Percentiles rank a stretch among this genome's conserved stretches.
phyloP scores from a whole-genome alignment of 2,888 invertebrate genomes.

The Drosophila neonasuta region DNA sequence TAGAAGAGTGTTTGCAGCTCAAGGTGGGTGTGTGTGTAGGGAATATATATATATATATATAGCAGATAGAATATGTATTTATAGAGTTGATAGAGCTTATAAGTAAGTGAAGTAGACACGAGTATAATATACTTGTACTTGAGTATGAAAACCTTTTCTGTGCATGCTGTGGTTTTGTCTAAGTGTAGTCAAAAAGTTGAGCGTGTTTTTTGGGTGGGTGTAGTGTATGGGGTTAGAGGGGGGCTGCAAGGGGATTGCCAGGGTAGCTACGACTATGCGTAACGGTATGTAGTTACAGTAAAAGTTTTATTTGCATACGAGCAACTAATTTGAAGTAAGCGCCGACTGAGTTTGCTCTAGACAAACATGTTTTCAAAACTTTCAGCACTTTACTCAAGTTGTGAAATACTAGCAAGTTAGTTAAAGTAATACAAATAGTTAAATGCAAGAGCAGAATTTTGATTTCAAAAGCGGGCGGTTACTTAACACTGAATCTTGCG shows the following conservation, averaged over 20 bases:
- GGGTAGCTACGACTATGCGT: constrained; percentile 9
- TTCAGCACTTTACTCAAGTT: constrained; percentile 34
- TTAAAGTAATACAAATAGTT: constrained; percentile 37
- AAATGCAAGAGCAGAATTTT: constrained; percentile 10
- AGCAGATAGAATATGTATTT: constrained; percentile 26
- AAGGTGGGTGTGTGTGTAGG: constrained; percentile 19
- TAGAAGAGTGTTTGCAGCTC: constrained; percentile 30
- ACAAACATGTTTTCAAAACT: constrained; percentile 41
- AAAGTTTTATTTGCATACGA: constrained; percentile 54
- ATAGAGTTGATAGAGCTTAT: constrained; percentile 22
- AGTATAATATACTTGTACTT: constrained; percentile 24
- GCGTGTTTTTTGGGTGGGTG: background rate
- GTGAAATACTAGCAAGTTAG: constrained; percentile 35
- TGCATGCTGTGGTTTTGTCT: constrained; percentile 50
- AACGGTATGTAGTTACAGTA: constrained; percentile 13
- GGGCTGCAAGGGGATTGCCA: background rate
- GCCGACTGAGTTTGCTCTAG: constrained; percentile 20
- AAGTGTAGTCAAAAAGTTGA: constrained; percentile 48
- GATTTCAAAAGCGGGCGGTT: constrained; percentile 4
- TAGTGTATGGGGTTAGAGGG: background rate
- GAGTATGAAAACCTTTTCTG: constrained; percentile 17
- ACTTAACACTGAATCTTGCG: background rate
- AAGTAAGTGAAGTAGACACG: constrained; percentile 5
- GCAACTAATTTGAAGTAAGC: constrained; percentile 53
- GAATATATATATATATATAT: background rate